Evolutionary conservation across 2,797 vertebrate genomes (phyloP).

Genomic region (Sorex maritimensis): DNA sequence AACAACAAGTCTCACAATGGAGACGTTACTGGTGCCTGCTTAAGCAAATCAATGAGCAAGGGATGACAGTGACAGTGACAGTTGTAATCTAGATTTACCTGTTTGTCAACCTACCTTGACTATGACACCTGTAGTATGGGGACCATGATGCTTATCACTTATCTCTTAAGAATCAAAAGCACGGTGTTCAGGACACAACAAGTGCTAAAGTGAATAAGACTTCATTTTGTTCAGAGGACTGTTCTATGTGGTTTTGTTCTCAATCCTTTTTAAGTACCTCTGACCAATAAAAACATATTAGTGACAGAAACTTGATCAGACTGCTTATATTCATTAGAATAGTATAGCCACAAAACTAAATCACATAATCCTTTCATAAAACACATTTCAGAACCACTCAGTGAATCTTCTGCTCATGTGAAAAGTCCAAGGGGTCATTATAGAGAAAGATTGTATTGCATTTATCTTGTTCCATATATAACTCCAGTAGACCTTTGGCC

Average conservation of each 20-base stretch:
- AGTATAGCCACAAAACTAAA: not conserved
- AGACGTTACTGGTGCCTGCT: too few species aligned
- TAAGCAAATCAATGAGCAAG: too few species aligned
- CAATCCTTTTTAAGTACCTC: not conserved
- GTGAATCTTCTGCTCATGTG: not conserved
- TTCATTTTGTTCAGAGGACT: not conserved
- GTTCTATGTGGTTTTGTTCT: slow-evolving; percentile 14
- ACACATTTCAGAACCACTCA: not conserved
- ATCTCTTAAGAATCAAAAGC: not conserved
- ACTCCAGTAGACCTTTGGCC: not conserved
- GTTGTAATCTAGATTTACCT: not conserved
- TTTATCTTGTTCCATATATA: fast-evolving
- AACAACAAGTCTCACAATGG: too few species aligned
- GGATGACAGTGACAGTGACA: too few species aligned
- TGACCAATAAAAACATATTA: not conserved
- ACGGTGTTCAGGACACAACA: not conserved
- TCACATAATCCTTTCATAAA: not conserved
- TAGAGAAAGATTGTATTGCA: not conserved
- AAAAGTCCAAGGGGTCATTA: fast-evolving
- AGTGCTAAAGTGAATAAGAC: not conserved
- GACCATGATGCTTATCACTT: not conserved
- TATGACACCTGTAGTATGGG: not conserved
- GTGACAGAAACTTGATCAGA: not conserved
- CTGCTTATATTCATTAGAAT: slow-evolving; percentile 7
- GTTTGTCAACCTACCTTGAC: not conserved